Percentiles rank a stretch among this genome's conserved stretches.
These are phyloP conservation scores for Grallaria varia DNA, from an alignment of 2,113 vertebrate genomes.

Conservation along the genomic window DNA sequence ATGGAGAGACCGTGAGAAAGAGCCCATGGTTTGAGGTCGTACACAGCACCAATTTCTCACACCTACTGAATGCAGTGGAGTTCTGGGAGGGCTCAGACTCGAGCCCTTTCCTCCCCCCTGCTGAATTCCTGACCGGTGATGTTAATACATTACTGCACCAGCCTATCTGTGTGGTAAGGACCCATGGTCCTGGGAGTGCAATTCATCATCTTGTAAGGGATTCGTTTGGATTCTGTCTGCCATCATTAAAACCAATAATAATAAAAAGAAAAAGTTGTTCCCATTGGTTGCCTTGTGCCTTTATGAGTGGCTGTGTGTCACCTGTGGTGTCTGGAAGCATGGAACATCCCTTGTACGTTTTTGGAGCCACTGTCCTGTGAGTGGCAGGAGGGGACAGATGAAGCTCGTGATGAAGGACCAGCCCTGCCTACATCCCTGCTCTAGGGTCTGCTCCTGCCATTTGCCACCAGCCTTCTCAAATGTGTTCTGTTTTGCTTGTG, in stretches of 20 bases:
- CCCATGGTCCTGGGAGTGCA: neutral
- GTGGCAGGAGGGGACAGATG: neutral
- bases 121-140: slow-evolving; percentile 54
- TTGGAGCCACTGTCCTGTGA: neutral
- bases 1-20: slow-evolving; percentile 13
- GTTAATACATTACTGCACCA: neutral
- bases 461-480: neutral
- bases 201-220: neutral
- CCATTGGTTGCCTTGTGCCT: neutral
- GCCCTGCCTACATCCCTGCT: neutral
- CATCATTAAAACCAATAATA: neutral
- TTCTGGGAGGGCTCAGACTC: neutral
- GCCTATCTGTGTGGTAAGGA: slow-evolving; percentile 29
- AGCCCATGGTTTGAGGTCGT: fast-evolving
- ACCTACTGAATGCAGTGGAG: neutral
- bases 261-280: neutral
- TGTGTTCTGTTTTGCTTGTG: neutral
- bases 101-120: neutral
- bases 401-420: neutral
- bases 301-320: neutral
- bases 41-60: neutral
- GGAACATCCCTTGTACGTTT: neutral
- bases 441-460: neutral
- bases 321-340: fast-evolving
- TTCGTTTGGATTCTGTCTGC: neutral